Percentiles rank a stretch among this genome's conserved stretches.
Evolutionary conservation across 2,888 invertebrate genomes (phyloP).

Genomic region (Scaptomyza cyrtandrae): DNA sequence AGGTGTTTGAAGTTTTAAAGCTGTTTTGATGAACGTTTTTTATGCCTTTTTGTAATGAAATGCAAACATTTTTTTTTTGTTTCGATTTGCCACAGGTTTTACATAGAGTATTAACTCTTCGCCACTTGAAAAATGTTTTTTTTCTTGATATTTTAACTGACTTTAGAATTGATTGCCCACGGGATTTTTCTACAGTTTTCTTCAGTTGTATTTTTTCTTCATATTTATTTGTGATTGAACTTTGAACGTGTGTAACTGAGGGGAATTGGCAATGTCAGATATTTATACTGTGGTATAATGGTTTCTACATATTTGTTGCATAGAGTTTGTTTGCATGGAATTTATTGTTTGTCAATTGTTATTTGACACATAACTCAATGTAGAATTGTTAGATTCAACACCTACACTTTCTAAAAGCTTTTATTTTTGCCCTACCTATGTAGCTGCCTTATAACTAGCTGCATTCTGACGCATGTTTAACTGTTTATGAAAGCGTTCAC

Average conservation of each 20-base stretch:
- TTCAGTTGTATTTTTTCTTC: conserved; percentile 8
- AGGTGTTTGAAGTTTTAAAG: background rate
- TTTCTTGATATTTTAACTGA: conserved; percentile 13
- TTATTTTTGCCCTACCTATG: background rate
- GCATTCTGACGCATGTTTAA: conserved; percentile 22
- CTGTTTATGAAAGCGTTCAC: background rate
- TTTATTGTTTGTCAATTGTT: conserved; percentile 12
- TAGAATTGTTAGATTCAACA: too few species aligned
- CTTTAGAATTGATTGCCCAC: conserved; percentile 27
- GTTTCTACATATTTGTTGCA: conserved; percentile 9
- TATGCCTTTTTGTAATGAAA: too few species aligned
- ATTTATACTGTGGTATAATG: too few species aligned
- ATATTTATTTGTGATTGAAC: conserved; percentile 24
- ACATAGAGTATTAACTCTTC: conserved; percentile 1
- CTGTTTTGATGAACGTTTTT: background rate
- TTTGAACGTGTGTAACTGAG: conserved; percentile 25
- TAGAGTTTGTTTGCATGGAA: conserved; percentile 22
- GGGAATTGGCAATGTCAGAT: conserved; percentile 31
- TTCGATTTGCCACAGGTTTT: too few species aligned
- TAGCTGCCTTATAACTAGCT: background rate
- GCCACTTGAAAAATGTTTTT: too few species aligned
- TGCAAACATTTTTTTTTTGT: too few species aligned
- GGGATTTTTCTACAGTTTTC: conserved; percentile 35
- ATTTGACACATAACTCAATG: too few species aligned
- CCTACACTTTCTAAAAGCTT: too few species aligned